Base-by-base conservation (phyloP, 2,797 vertebrate species). In the Etheostoma nigrum region DNA sequence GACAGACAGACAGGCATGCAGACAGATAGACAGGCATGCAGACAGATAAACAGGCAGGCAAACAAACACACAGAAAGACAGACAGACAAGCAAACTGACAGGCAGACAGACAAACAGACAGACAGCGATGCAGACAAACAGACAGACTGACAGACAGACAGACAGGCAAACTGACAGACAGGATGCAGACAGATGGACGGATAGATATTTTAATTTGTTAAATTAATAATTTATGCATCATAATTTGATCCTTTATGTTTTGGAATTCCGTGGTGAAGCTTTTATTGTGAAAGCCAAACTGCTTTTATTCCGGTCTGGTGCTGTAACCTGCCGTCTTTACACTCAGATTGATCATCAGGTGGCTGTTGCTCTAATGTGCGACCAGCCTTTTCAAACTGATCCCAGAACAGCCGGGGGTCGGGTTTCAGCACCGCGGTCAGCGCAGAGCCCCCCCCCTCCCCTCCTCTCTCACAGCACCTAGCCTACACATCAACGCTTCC, bases 341-440 rank as follows among this genome's bases (percentile, higher is more conserved):
- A 77, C 81, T 87, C 67, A 14, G 63, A 63, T 74, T 78, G 79
- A 86, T 86, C 88, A 86, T 90, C 89, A 90, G 88, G 87, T 91
- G 90, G 86, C 66, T 57, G 66, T 67, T 74, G 55, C 66, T 80
- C 68, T 15, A 5, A 49, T 63, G 65, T 55, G 60, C 67, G 60
- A 53, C 1, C 18, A 58, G 71, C n/a, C 27, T 58, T 44, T 19
- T 61, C 62, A 48, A 72, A 69, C 74, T 83, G 88, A 82, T 81
- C 76, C 78, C 54, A 65, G 86, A 85, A 48, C 82, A 65, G 84
- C 71, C 64, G 18, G 58, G 54, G 72, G 30, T 83, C 74, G 48
- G 76, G 51, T 87, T 84, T 84, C 81, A 91, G 89, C 72, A 89
- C 91, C 76, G 44, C 70, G 89, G 85, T 69, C 89, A 92, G 87